These are phyloP conservation scores for Puntigrus tetrazona DNA, from an alignment of 2,113 vertebrate species.

Conservation along the genomic window DNA sequence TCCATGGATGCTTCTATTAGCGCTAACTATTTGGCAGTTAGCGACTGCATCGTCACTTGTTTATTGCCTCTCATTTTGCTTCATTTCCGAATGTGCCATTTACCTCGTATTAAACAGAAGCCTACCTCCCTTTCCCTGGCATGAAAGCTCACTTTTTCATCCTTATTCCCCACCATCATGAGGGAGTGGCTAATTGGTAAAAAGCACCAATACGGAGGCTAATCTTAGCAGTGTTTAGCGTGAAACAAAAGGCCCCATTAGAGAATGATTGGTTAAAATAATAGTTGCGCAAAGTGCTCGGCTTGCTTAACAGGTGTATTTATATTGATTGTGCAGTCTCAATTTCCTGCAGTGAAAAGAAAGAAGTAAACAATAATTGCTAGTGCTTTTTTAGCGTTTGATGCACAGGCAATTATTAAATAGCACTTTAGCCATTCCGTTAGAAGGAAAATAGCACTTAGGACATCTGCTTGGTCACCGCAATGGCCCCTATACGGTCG, in stretches of 20 bases:
- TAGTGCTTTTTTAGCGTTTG: conserved; percentile 8
- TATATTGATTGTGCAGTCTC: conserved; percentile 20
- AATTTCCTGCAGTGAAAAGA: conserved; percentile 21
- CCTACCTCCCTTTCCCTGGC: neutral
- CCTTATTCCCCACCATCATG: conserved; percentile 35
- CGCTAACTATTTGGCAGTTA: conserved; percentile 51
- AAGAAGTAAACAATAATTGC: conserved; percentile 39
- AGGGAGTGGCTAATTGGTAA: conserved; percentile 54
- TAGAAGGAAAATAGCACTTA: conserved; percentile 31
- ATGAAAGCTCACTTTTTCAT: conserved; percentile 52
- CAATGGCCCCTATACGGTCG: neutral
- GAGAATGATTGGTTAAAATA: conserved; percentile 42
- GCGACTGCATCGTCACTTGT: conserved; percentile 42
- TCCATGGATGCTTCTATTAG: conserved; percentile 30
- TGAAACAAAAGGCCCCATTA: conserved; percentile 38
- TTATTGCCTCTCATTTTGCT: conserved; percentile 47
- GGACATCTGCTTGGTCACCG: conserved; percentile 23
- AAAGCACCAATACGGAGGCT: conserved; percentile 46
- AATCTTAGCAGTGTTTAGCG: conserved; percentile 46
- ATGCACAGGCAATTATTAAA: conserved; percentile 30
- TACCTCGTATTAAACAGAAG: conserved; percentile 36
- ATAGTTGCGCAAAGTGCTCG: conserved; percentile 18
- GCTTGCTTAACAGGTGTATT: conserved; percentile 28
- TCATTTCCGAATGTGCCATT: conserved; percentile 40
- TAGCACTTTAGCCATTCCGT: conserved; percentile 15